Conservation (phyloP, 1,140 invertebrate genomes). For the Drosophila melanogaster region Release_6_plus_ISO1_MT NC_004354.4:19193501-19194000, state of each 20-base stretch:
- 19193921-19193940: conserved; percentile 10
- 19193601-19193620: conserved; percentile 44
- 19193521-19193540: not conserved
- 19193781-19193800: conserved; percentile 41
- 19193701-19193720: not conserved
- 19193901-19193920: not conserved
- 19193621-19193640: conserved; percentile 10
- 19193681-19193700: conserved; percentile 3
- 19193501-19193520: not conserved
- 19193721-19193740: not conserved
- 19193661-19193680: conserved; percentile 5
- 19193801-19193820: conserved; percentile 28
- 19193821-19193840: conserved; percentile 89
- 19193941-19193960: conserved; percentile 97
- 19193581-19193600: conserved; percentile 12
- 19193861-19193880: conserved; percentile 91
- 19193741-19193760: conserved; percentile 23
- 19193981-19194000: conserved; percentile 94
- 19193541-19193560: not conserved
- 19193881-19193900: not conserved
- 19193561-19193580: not conserved
- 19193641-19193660: conserved; percentile 8
- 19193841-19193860: conserved; percentile 96
- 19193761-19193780: conserved; percentile 69
- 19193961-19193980: conserved; percentile 96